phyloP scores from a whole-genome alignment of 2,113 vertebrate genomes.

The Neogobius melanostomus region DNA sequence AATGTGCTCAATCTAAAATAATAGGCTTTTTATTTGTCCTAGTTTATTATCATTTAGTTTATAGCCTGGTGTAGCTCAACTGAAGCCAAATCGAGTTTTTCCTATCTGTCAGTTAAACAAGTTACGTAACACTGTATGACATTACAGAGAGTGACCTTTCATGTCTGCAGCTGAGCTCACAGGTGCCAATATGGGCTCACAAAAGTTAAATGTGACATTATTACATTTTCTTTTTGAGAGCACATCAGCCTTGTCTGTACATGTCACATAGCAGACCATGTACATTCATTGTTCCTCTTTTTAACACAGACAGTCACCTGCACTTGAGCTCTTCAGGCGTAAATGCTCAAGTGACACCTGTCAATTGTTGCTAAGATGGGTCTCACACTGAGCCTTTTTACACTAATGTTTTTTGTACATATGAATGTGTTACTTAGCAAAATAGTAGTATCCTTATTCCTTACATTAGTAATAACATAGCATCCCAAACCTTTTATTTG shows the following conservation, averaged over 20 bases:
- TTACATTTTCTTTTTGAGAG: constrained; percentile 6
- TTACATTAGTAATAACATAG: too few species aligned
- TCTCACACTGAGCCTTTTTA: neutral
- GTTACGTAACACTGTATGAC: constrained; percentile 29
- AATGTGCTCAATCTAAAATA: constrained; percentile 7
- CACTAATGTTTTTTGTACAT: too few species aligned
- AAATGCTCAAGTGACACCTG: constrained; percentile 32
- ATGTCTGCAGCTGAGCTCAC: constrained; percentile 16
- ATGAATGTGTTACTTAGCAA: too few species aligned
- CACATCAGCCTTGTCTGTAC: constrained; percentile 38
- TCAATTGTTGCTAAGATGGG: constrained; percentile 17
- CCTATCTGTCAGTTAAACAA: constrained; percentile 19
- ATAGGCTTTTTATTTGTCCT: constrained; percentile 2
- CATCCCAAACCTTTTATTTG: too few species aligned
- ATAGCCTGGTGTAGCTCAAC: neutral
- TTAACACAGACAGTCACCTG: constrained; percentile 45
- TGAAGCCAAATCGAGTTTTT: constrained; percentile 16
- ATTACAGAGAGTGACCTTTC: constrained; percentile 47
- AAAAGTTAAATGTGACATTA: constrained; percentile 6
- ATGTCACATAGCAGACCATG: constrained; percentile 37
- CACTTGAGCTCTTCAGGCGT: constrained; percentile 37
- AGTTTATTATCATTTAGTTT: constrained; percentile 13
- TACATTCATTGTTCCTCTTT: constrained; percentile 20
- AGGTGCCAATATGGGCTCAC: constrained; percentile 18
- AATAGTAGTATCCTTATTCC: too few species aligned